Base-by-base conservation (phyloP, 2,888 invertebrate genomes). In the Ptychoptera contaminata region DNA sequence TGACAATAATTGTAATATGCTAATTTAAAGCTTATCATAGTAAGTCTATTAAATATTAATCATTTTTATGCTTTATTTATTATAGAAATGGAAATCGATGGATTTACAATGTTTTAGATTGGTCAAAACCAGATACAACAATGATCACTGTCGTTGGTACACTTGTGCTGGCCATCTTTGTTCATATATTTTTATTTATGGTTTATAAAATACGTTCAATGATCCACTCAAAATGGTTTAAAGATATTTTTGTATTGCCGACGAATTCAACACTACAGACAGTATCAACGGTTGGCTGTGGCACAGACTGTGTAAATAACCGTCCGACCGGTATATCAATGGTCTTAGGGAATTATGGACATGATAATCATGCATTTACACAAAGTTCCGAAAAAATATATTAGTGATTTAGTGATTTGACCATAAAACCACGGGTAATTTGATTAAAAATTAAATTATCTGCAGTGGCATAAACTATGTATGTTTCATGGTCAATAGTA, bases 101-200 rank as follows among this genome's bases (percentile, higher is more conserved):
- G 47, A 82, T 88, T 48, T 88, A 88, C 58, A 73, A 75, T 31
- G 73, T 82, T 1, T 65, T 88, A 34, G 75, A 87, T 61, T 88
- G 87, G 86, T 67, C 71, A 47, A 72, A 74, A 44, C 80, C 83
- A 1, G 65, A 70, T 29, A 60, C 46, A 15, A 53, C 65, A 1
- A 47, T 54, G 1, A 29, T 55, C 16, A 62, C 61, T 0, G 56
- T 61, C 1, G 2, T 59, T 15, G 63, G 60, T 11, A 56, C 61
- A 3, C 39, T 64, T 2, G 5, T 60, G 3, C 52, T 66, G 0
- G 56, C 56, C 14, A 59, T 61, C 16, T 52, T 56, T 46, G 51
- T 66, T 5, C 61, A 65, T 46, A 53, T 56, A 14, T 32, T 56
- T 29, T 55, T 65, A 16, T 65, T 64, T 47, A 51, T 48, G 2